Evolutionary conservation across 1,140 invertebrate species (phyloP), one percentile per base, ranked within the genome.

Genomic region (Aporrectodea caliginosa): DNA sequence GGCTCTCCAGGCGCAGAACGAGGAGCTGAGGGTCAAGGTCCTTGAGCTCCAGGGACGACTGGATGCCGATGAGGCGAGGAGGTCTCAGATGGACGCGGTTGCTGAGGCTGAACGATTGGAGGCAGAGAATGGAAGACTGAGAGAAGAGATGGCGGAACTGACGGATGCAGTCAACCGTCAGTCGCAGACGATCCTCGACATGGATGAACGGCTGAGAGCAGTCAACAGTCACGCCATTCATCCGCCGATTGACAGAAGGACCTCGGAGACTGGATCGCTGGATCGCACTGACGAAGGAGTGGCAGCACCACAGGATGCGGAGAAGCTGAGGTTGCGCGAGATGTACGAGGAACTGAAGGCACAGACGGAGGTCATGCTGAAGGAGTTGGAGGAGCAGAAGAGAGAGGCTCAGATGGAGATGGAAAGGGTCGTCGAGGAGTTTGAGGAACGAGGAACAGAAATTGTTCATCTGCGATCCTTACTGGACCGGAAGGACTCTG

Each of bases 1-100:
- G 29, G 75, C 16, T 2, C 75, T 76, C n/a, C 33, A 68, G 43
- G 6, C 22, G 2, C 32, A 76, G 43, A 76, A 76, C 29, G 75
- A 76, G 43, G 34, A 22, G 2, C 75, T 76, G 6, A 58, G 22
- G 43, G 43, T 58, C 43, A 58, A 58, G 43, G 43, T 58, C 43
- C 43, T 58, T 58, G 43, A 58, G 22, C 43, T 58, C 22, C 43
- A 58, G 22, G 43, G 43, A 12, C 43, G 6, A 12, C 43, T 58
- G 43, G 22, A 58, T 58, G 6, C 43, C 6, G 22, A 58, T 58
- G 43, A 58, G 6, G 43, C 22, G 6, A 58, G 6, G 6, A 22
- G 43, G 43, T 12, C 43, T 6, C 43, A 58, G 22, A 58, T 22
- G 43, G 43, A 58, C 6, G 22, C 6, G 6, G 22, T 6, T 22